These are phyloP conservation scores for Spinibarbus caldwelli DNA, from an alignment of 2,797 vertebrate genomes.

Conservation along the genomic window DNA sequence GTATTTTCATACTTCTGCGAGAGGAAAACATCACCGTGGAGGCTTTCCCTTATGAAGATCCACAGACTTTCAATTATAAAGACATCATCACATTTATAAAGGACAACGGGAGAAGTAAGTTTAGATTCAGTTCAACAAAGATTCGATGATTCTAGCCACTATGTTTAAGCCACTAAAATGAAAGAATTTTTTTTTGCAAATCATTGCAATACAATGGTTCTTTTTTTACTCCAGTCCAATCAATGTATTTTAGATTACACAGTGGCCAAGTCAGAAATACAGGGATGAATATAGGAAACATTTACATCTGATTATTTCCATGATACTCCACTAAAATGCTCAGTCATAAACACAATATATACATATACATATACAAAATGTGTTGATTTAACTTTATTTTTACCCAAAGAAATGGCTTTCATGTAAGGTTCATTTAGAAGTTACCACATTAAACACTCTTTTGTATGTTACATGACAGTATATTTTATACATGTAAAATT, in stretches of 20 bases:
- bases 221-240: neutral
- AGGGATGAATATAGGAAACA: neutral
- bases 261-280: neutral
- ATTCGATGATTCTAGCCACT: too few species aligned
- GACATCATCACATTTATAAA: conserved; percentile 86
- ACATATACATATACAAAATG: neutral
- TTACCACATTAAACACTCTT: neutral
- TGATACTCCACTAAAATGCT: neutral
- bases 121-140: too few species aligned
- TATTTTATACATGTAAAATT: neutral
- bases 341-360: neutral
- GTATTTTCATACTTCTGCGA: conserved; percentile 87
- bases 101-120: conserved; percentile 91
- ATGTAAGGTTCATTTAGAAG: neutral
- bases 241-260: neutral
- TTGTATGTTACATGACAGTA: neutral
- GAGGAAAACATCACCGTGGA: conserved; percentile 85
- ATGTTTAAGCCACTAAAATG: neutral
- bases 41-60: conserved; percentile 82
- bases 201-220: neutral
- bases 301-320: neutral
- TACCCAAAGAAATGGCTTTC: neutral
- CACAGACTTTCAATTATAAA: conserved; percentile 75
- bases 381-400: neutral
- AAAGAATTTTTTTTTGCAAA: neutral